Conservation (phyloP, 2,113 vertebrate genomes). For the Microtus oregoni region DNA sequence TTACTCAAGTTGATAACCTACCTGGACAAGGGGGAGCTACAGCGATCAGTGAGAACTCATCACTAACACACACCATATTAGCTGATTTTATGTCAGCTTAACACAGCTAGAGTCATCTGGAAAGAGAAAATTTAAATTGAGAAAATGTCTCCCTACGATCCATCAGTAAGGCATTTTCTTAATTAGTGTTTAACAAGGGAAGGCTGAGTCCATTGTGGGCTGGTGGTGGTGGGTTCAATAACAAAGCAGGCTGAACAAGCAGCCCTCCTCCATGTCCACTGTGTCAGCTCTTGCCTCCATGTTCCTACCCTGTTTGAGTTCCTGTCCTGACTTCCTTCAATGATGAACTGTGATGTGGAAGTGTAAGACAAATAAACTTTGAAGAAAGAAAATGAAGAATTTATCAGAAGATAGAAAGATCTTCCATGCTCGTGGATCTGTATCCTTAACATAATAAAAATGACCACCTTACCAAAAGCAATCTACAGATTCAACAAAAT, state of each 20-base stretch:
- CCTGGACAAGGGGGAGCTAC: not conserved
- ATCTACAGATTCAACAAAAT: too few relatives aligned
- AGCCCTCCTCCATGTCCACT: not conserved
- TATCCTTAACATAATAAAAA: too few relatives aligned
- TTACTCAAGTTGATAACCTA: not conserved
- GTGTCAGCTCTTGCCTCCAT: not conserved
- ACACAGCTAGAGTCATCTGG: not conserved
- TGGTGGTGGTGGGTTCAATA: not conserved
- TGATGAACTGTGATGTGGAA: not conserved
- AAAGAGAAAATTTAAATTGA: not conserved
- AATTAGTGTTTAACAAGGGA: not conserved
- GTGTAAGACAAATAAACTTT: not conserved
- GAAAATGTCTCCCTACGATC: not conserved
- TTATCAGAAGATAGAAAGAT: too few relatives aligned
- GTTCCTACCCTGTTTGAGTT: not conserved
- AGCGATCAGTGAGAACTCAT: not conserved
- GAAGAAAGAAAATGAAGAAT: too few relatives aligned
- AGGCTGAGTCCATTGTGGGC: not conserved
- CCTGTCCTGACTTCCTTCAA: not conserved
- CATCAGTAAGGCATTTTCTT: not conserved
- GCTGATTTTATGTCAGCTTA: not conserved
- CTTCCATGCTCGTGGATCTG: too few relatives aligned
- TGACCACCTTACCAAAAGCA: too few relatives aligned
- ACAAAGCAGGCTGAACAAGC: not conserved
- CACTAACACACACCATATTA: not conserved